These are phyloP conservation scores for Sebastes aleutianus DNA, from an alignment of 2,797 vertebrate species.

Conservation along the genomic window DNA sequence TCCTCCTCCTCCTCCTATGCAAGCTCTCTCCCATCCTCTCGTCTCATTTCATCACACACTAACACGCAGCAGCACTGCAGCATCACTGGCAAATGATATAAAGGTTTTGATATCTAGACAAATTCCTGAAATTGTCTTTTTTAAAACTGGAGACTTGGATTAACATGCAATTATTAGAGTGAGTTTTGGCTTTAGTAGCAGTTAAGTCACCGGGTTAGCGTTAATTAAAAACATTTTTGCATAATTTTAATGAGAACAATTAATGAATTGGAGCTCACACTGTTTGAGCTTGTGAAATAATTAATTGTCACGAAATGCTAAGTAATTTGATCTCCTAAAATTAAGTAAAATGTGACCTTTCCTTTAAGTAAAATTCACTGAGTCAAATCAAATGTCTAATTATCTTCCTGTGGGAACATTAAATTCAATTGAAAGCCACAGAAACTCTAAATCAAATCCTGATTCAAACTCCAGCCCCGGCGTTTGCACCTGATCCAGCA, in stretches of 20 bases:
- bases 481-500: constrained; percentile 50
- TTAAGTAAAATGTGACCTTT: background rate
- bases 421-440: constrained; percentile 23
- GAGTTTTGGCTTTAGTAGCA: background rate
- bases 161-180: background rate
- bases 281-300: background rate
- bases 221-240: background rate
- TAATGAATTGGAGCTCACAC: background rate
- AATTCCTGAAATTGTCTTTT: background rate
- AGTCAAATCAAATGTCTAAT: background rate
- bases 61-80: constrained; percentile 15
- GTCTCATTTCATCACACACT: constrained; percentile 34
- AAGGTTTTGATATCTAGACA: background rate
- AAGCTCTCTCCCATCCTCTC: constrained; percentile 41
- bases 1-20: constrained; percentile 44
- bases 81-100: constrained; percentile 14
- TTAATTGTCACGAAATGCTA: background rate
- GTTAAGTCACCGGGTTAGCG: background rate
- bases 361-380: background rate
- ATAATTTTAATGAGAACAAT: background rate
- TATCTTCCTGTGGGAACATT: background rate
- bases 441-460: constrained; percentile 31
- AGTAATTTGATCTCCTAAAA: background rate
- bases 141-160: background rate
- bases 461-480: background rate